phyloP scores from a whole-genome alignment of 2,888 invertebrate genomes.

The Eupithecia dodoneata region DNA sequence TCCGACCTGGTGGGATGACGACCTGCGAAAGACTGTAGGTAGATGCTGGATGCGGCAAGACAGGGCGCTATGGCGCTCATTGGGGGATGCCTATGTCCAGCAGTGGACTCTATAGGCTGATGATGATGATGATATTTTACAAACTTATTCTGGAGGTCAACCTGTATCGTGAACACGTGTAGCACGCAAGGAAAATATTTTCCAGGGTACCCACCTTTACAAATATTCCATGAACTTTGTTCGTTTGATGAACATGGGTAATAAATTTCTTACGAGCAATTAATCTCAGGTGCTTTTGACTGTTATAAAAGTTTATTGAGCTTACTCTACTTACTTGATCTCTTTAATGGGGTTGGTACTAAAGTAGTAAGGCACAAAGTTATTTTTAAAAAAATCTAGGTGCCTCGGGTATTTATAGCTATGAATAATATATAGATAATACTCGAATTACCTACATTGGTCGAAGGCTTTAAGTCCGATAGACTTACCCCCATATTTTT shows the following conservation, averaged over 20 bases:
- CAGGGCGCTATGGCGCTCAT: too few species aligned
- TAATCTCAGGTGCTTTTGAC: background rate
- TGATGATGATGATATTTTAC: background rate
- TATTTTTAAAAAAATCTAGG: background rate
- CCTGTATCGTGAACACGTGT: background rate
- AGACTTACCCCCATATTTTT: background rate
- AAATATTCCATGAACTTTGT: slow-evolving; percentile 3
- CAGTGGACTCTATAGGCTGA: too few species aligned
- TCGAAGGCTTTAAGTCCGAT: background rate
- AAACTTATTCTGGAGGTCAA: slow-evolving; percentile 3
- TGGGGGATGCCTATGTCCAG: too few species aligned
- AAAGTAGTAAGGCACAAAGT: background rate
- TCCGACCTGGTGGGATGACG: too few species aligned
- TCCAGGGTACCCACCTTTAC: background rate
- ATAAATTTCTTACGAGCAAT: background rate
- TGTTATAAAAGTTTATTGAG: slow-evolving; percentile 1
- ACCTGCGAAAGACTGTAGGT: too few species aligned
- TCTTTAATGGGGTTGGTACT: background rate
- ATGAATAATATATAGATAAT: background rate
- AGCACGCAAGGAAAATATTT: background rate
- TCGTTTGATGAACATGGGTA: background rate
- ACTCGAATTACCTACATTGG: background rate
- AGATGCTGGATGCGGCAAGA: too few species aligned
- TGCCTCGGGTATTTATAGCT: background rate
- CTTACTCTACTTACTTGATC: background rate